These are phyloP conservation scores for Microcebus ravelobensis DNA, from an alignment of 2,113 vertebrate species.

Conservation along the genomic window DNA sequence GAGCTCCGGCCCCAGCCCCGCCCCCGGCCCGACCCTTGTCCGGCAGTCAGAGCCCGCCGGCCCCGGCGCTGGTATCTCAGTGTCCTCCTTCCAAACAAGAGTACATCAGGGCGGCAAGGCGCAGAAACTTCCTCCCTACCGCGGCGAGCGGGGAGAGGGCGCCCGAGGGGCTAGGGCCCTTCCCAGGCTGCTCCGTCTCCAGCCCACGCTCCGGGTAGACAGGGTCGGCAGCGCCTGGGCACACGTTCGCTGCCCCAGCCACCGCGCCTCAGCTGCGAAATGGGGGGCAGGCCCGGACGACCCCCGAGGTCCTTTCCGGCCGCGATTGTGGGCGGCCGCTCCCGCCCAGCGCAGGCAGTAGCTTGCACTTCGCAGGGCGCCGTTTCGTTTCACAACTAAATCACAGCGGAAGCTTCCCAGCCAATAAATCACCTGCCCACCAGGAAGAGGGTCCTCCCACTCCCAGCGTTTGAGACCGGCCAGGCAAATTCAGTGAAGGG, in stretches of 20 bases:
- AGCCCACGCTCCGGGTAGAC: neutral
- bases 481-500: neutral
- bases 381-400: conserved; percentile 51
- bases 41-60: neutral
- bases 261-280: neutral
- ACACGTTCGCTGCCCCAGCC: neutral
- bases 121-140: conserved; percentile 58
- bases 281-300: neutral
- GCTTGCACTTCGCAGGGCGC: conserved; percentile 9
- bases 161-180: neutral
- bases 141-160: neutral
- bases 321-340: neutral
- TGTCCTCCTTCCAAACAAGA: neutral
- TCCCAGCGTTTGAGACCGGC: neutral
- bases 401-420: conserved; percentile 59
- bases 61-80: neutral
- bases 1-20: neutral
- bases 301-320: conserved; percentile 31
- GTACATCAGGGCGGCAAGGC: neutral
- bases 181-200: neutral
- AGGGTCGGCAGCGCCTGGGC: neutral
- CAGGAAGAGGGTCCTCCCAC: conserved; percentile 41
- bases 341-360: conserved; percentile 4
- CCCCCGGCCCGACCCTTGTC: neutral
- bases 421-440: conserved; percentile 76